A percentile compares a stretch with the other conserved stretches of the same genome.
phyloP scores from a whole-genome alignment of 2,797 vertebrate species.

The Tapera naevia region DNA sequence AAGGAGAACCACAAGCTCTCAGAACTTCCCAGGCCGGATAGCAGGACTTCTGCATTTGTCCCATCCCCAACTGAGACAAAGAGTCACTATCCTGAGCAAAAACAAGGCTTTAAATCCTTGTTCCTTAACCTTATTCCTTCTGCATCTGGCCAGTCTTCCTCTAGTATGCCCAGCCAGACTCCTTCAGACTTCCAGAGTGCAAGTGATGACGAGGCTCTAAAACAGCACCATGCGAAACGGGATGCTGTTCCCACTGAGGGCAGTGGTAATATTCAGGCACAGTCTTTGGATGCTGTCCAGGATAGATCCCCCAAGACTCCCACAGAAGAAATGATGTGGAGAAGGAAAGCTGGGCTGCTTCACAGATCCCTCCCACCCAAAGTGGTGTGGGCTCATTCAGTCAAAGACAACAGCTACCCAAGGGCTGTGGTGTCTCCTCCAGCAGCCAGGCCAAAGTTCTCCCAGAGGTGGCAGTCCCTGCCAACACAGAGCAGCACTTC shows the following conservation, averaged over 20 bases:
- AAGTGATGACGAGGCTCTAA: not conserved
- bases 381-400: not conserved
- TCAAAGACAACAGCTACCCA: slow-evolving; percentile 3
- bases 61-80: slow-evolving; percentile 2
- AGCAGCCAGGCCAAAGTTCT: not conserved
- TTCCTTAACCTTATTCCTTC: slow-evolving; percentile 56
- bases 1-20: slow-evolving; percentile 69
- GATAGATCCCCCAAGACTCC: slow-evolving; percentile 45
- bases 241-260: not conserved
- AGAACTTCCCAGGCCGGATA: slow-evolving; percentile 73
- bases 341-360: not conserved
- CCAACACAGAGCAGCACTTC: slow-evolving; percentile 49
- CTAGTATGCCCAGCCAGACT: not conserved
- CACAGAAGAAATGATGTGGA: slow-evolving; percentile 54
- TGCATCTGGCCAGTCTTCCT: slow-evolving; percentile 70
- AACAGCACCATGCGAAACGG: not conserved
- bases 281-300: slow-evolving; percentile 24
- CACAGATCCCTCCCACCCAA: slow-evolving; percentile 38
- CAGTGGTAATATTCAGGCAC: not conserved
- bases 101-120: slow-evolving; percentile 47
- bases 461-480: slow-evolving; percentile 39
- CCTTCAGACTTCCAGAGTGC: not conserved
- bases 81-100: slow-evolving; percentile 57
- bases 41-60: slow-evolving; percentile 50
- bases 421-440: not conserved